These are phyloP conservation scores for Mesembrinibis cayennensis DNA, from an alignment of 2,113 vertebrate species.

Conservation along the genomic window DNA sequence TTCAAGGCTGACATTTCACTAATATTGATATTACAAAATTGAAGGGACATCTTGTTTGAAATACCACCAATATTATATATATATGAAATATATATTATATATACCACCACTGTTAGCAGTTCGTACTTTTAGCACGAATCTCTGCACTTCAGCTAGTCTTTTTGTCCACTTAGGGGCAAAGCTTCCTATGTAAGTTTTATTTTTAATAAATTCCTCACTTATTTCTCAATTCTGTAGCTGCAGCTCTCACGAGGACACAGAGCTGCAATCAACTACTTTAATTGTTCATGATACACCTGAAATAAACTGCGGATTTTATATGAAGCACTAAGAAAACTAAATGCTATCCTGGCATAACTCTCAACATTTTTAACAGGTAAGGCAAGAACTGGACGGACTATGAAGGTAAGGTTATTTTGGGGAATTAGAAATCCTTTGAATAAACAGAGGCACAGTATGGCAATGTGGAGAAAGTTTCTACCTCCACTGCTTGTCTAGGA, in stretches of 20 bases:
- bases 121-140: fast-evolving
- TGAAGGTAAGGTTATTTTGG: neutral
- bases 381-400: neutral
- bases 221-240: neutral
- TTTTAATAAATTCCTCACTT: no score
- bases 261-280: neutral
- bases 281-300: neutral
- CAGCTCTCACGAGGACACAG: neutral
- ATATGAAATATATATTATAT: no score
- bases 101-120: neutral
- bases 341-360: neutral
- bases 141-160: neutral
- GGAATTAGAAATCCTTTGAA: neutral
- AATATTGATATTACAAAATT: neutral
- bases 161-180: neutral
- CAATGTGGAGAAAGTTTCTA: neutral
- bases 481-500: neutral
- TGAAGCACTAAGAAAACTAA: neutral
- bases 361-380: neutral
- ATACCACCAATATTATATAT: neutral
- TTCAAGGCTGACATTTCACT: neutral
- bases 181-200: neutral
- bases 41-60: neutral
- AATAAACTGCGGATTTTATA: neutral
- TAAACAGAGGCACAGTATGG: neutral